Percentiles rank a stretch among this genome's conserved stretches.
Conservation (phyloP, 2,113 vertebrate species). For the Coturnix japonica region DNA sequence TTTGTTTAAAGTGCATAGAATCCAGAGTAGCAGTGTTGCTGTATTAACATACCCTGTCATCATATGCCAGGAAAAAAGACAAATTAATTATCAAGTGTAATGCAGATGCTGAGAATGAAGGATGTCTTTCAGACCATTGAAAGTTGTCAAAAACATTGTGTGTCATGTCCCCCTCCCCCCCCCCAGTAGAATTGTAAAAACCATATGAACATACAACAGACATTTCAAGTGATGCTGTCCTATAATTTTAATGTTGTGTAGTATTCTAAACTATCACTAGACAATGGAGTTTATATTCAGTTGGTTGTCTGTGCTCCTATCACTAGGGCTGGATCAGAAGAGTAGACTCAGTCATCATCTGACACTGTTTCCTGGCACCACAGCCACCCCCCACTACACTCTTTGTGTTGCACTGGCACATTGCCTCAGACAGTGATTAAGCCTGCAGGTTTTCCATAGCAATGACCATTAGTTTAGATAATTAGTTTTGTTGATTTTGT, state of each 20-base stretch:
- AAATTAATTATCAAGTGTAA: neutral
- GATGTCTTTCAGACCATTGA: neutral
- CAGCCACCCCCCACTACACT: neutral
- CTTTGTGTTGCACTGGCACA: neutral
- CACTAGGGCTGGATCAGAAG: neutral
- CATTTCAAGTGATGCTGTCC: neutral
- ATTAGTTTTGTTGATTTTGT: neutral
- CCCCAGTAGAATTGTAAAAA: neutral
- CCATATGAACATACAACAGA: neutral
- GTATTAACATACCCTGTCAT: neutral
- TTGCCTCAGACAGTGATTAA: neutral
- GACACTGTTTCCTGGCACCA: neutral
- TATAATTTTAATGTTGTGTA: neutral
- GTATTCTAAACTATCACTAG: neutral
- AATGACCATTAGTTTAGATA: no score
- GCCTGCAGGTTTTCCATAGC: no score
- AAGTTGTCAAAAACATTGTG: neutral
- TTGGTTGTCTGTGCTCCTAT: rapidly evolving
- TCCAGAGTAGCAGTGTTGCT: neutral
- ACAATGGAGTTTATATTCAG: neutral
- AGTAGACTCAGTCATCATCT: neutral
- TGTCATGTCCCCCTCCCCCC: no score
- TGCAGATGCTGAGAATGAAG: neutral
- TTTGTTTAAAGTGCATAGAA: neutral
- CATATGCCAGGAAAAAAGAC: neutral